These are phyloP conservation scores for Triplophysa siluroides DNA, from an alignment of 2,113 vertebrate species.

Conservation along the genomic window DNA sequence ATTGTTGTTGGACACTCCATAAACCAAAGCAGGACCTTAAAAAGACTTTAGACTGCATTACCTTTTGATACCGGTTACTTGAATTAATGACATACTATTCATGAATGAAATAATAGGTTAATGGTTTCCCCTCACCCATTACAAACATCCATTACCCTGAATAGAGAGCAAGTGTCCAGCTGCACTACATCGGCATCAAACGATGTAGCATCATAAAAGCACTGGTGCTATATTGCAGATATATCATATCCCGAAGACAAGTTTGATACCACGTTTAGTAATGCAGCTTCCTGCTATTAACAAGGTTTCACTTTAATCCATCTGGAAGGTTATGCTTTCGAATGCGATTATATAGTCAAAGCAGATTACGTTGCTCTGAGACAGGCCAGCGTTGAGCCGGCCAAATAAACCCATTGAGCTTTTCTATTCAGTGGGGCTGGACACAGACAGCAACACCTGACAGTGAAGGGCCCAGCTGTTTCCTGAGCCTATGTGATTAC, in stretches of 20 bases:
- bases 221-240: not conserved
- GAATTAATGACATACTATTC: not conserved
- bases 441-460: conserved; percentile 44
- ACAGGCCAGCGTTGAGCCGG: conserved; percentile 5
- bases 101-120: not conserved
- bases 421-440: not conserved
- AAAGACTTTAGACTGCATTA: too few species aligned
- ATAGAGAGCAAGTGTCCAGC: not conserved
- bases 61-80: not conserved
- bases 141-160: not conserved
- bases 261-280: not conserved
- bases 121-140: not conserved
- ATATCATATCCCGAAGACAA: not conserved
- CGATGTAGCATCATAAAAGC: not conserved
- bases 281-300: conserved; percentile 5
- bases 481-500: conserved; percentile 32
- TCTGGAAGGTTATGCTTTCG: conserved; percentile 57
- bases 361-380: conserved; percentile 54
- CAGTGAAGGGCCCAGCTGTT: conserved; percentile 41
- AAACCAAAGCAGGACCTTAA: too few species aligned
- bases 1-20: too few species aligned
- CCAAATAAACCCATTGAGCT: conserved; percentile 30
- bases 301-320: conserved; percentile 42
- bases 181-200: not conserved
- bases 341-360: conserved; percentile 39